Evolutionary conservation across 2,797 vertebrate genomes (phyloP).

Genomic region (Nyctalus aviator): DNA sequence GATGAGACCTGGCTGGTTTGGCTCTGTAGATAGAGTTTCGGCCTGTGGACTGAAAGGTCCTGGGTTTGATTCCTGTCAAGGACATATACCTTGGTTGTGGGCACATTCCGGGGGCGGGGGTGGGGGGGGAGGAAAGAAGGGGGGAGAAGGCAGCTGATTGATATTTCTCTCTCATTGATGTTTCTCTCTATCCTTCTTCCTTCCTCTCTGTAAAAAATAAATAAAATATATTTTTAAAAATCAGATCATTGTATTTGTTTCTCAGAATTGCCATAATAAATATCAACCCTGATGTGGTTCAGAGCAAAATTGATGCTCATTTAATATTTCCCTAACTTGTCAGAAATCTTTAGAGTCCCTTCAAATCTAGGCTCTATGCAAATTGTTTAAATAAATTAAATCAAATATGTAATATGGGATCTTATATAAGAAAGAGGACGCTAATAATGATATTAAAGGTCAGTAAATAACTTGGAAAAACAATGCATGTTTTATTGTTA

Average conservation of each 20-base stretch:
- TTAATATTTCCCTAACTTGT: not conserved
- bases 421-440: conserved; percentile 38
- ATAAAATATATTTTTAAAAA: not conserved
- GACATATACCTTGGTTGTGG: no score
- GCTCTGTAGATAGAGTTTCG: no score
- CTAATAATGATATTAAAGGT: conserved; percentile 23
- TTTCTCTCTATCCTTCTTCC: no score
- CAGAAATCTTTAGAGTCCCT: conserved; percentile 20
- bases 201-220: no score
- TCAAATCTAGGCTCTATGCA: conserved; percentile 33
- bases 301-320: not conserved
- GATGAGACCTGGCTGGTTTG: not conserved
- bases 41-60: no score
- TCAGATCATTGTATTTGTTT: conserved; percentile 20
- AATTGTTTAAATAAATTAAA: conserved; percentile 49
- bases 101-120: no score
- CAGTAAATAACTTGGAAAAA: conserved; percentile 32
- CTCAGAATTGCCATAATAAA: not conserved
- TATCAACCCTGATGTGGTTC: not conserved
- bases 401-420: not conserved
- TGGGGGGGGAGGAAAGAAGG: no score
- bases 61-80: no score
- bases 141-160: no score
- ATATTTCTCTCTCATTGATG: no score
- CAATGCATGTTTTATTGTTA: not conserved